Conservation (phyloP, 2,888 invertebrate species). For the Iphiclides podalirius region DNA sequence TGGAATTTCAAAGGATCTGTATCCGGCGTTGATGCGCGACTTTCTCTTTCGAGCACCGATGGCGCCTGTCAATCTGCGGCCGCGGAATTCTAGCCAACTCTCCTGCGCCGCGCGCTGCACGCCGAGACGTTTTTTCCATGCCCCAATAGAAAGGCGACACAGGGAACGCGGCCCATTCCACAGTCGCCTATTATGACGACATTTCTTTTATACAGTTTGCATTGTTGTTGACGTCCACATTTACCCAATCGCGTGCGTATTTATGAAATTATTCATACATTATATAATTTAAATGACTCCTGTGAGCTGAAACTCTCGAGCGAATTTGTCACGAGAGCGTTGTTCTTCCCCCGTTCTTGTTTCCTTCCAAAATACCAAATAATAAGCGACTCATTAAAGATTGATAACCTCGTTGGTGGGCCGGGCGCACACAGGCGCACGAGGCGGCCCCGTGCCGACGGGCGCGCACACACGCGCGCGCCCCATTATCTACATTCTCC, state of each 20-base stretch:
- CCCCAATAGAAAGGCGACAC: background rate
- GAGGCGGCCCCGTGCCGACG: slow-evolving; percentile 36
- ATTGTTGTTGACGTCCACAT: too few relatives aligned
- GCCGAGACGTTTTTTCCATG: too few relatives aligned
- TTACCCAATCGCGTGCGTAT: too few relatives aligned
- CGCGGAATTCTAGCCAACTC: slow-evolving; percentile 9
- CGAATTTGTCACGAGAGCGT: background rate
- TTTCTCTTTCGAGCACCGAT: slow-evolving; percentile 14
- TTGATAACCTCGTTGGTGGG: slow-evolving; percentile 68
- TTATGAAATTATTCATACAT: too few relatives aligned
- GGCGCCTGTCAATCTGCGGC: slow-evolving; percentile 21
- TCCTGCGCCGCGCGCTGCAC: background rate
- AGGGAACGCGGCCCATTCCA: background rate
- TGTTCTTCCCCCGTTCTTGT: background rate
- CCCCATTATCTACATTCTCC: slow-evolving; percentile 40
- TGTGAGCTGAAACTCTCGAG: too few relatives aligned
- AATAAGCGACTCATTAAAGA: slow-evolving; percentile 60
- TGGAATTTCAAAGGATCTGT: slow-evolving; percentile 21
- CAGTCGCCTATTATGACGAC: background rate
- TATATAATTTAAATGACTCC: too few relatives aligned
- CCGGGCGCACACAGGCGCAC: slow-evolving; percentile 41
- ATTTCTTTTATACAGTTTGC: too few relatives aligned
- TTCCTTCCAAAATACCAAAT: slow-evolving; percentile 42
- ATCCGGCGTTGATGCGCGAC: slow-evolving; percentile 9
- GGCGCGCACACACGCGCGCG: slow-evolving; percentile 36